A percentile compares a stretch with the other conserved stretches of the same genome.
Conservation (phyloP, 2,888 invertebrate species). For the Choreutis nemorana region DNA sequence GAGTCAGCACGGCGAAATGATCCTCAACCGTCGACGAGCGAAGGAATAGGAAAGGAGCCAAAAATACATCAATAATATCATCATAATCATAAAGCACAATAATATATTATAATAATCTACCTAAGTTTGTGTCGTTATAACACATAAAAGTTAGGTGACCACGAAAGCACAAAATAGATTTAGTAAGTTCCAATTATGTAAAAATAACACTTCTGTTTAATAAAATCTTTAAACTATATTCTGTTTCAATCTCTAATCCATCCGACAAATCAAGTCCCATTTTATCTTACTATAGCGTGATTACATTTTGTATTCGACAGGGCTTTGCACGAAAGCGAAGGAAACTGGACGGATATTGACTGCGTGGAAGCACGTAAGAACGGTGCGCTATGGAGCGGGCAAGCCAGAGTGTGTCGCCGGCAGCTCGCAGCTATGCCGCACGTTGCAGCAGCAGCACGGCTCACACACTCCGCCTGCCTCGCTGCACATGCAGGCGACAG, state of each 20-base stretch:
- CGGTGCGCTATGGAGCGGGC: slow-evolving; percentile 67
- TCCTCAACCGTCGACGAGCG: slow-evolving; percentile 21
- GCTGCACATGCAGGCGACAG: slow-evolving; percentile 74
- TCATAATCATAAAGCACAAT: no score
- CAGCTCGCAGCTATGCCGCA: slow-evolving; percentile 76
- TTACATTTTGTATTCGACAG: no score
- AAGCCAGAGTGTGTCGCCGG: slow-evolving; percentile 71
- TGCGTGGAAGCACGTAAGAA: slow-evolving; percentile 46
- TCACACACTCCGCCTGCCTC: slow-evolving; percentile 75
- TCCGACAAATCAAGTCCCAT: no score
- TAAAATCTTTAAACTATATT: no score
- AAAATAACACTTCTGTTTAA: no score
- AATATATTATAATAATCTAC: no score
- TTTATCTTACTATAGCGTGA: no score
- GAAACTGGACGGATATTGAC: slow-evolving; percentile 56
- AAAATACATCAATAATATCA: background rate
- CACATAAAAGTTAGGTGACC: no score
- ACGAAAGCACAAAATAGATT: no score
- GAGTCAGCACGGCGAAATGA: slow-evolving; percentile 38
- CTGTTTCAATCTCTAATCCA: no score
- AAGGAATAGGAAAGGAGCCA: slow-evolving; percentile 20
- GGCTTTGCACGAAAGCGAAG: slow-evolving; percentile 47
- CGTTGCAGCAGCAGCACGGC: slow-evolving; percentile 75
- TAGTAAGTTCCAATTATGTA: no score
- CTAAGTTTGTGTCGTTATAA: no score